Percentiles rank a stretch among this genome's conserved stretches.
Conservation (phyloP, 2,888 invertebrate species). For the Chromoteleia sp. region DNA sequence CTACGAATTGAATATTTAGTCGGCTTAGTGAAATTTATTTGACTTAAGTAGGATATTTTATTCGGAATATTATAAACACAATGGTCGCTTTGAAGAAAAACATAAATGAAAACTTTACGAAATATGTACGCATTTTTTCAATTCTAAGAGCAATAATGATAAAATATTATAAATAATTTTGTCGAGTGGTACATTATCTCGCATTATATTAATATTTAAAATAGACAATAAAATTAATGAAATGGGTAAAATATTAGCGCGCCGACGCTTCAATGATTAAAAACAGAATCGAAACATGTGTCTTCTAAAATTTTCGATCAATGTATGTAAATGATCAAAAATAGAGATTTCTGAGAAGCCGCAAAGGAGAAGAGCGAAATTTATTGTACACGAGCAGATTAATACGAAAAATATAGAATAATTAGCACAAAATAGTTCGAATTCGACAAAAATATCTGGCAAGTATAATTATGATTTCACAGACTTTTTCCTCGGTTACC, state of each 20-base stretch:
- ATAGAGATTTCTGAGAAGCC: conserved; percentile 9
- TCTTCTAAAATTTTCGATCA: conserved; percentile 17
- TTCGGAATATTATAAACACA: conserved; percentile 29
- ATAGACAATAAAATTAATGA: conserved; percentile 37
- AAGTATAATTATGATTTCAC: conserved; percentile 26
- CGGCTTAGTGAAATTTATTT: conserved; percentile 48
- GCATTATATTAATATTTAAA: conserved; percentile 29
- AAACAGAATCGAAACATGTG: conserved; percentile 36
- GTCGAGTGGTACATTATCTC: conserved; percentile 18
- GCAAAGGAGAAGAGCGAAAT: conserved; percentile 21
- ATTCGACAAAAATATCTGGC: conserved; percentile 14
- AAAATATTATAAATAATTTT: conserved; percentile 39
- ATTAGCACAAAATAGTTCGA: conserved; percentile 34
- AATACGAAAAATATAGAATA: conserved; percentile 18
- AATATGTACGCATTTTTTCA: conserved; percentile 28
- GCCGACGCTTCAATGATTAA: conserved; percentile 52
- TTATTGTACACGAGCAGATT: conserved; percentile 17
- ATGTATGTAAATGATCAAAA: conserved; percentile 24
- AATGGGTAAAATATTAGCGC: conserved; percentile 33
- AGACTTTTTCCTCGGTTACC: conserved; percentile 21
- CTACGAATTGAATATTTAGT: conserved; percentile 37
- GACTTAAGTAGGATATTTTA: conserved; percentile 43
- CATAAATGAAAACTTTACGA: conserved; percentile 31
- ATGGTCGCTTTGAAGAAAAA: conserved; percentile 35
- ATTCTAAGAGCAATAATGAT: conserved; percentile 22